phyloP scores from a whole-genome alignment of 1,140 invertebrate genomes.

The Heterodera schachtii region DNA sequence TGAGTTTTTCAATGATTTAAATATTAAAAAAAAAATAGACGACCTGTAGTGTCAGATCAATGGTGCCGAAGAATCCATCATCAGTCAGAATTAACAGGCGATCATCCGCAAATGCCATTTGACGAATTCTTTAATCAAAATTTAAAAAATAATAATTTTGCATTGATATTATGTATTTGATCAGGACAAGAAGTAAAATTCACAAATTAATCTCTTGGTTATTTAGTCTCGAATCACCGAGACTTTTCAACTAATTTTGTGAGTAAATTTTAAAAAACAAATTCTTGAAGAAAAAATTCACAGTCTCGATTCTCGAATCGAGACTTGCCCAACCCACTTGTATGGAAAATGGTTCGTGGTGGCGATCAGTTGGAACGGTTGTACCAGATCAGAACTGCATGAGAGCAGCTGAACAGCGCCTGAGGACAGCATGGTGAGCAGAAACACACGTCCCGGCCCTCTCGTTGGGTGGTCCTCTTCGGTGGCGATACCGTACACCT shows the following conservation, averaged over 20 bases:
- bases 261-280: too few relatives aligned
- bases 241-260: too few relatives aligned
- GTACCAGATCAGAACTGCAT: neutral
- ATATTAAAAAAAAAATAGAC: neutral
- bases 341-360: slow-evolving; percentile 43
- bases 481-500: slow-evolving; percentile 60
- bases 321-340: slow-evolving; percentile 10
- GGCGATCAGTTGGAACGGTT: slow-evolving; percentile 41
- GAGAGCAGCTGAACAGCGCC: slow-evolving; percentile 34
- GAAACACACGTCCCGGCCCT: slow-evolving; percentile 5
- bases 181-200: too few relatives aligned
- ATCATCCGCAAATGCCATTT: slow-evolving; percentile 52
- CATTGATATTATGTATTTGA: too few relatives aligned
- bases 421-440: slow-evolving; percentile 10
- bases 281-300: too few relatives aligned
- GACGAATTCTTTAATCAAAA: slow-evolving; percentile 56
- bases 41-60: slow-evolving; percentile 49
- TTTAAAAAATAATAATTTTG: too few relatives aligned
- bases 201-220: too few relatives aligned
- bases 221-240: too few relatives aligned
- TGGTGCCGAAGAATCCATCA: slow-evolving; percentile 54
- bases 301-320: too few relatives aligned
- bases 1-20: too few relatives aligned
- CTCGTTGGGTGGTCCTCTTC: slow-evolving; percentile 41
- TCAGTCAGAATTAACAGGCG: slow-evolving; percentile 57